Evolutionary conservation across 1,140 invertebrate genomes (phyloP).

Genomic region (Brachionus sp.): DNA sequence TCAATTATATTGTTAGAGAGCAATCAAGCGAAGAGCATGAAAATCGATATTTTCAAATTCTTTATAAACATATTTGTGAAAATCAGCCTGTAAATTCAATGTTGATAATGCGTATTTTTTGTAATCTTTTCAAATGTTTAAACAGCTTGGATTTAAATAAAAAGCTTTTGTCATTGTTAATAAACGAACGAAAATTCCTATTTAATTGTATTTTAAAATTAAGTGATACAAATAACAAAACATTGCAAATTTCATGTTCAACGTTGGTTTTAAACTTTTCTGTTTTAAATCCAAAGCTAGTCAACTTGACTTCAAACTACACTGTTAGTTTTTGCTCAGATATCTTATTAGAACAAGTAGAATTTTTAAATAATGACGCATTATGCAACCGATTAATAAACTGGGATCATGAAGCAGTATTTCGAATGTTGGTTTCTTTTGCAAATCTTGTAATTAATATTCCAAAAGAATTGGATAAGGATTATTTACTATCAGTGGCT

Average conservation of each 20-base stretch:
- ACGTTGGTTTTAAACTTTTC: background rate
- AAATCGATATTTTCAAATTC: background rate
- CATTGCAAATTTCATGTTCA: background rate
- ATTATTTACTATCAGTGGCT: background rate
- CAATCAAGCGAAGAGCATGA: background rate
- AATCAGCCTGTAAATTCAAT: background rate
- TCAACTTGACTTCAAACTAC: background rate
- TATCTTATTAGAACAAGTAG: background rate
- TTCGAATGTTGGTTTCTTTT: background rate
- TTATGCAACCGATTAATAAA: background rate
- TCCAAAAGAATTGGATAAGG: background rate
- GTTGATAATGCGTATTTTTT: background rate
- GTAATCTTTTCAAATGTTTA: background rate
- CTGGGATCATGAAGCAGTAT: slow-evolving; percentile 13
- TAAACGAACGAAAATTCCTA: background rate
- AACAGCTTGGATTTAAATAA: background rate
- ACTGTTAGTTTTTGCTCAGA: background rate
- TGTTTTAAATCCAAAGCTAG: background rate
- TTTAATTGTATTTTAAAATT: background rate
- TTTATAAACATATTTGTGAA: background rate
- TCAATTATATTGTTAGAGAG: background rate
- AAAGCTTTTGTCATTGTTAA: background rate
- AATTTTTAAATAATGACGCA: background rate
- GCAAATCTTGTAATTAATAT: background rate
- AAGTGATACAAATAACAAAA: background rate